Conservation (phyloP, 2,113 vertebrate species). For the Austrofundulus limnaeus region DNA sequence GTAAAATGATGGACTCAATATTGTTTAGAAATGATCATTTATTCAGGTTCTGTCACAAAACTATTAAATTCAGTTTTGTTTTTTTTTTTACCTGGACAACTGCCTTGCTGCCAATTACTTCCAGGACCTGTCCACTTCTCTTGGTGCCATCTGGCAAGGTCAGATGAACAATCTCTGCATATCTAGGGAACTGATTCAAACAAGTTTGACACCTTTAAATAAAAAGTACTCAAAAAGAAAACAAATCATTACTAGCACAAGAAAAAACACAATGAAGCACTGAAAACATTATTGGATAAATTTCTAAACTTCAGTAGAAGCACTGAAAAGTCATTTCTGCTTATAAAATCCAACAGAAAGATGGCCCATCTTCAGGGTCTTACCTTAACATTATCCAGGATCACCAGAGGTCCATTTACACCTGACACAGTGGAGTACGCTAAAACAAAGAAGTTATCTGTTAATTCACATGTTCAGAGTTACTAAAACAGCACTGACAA, state of each 20-base stretch:
- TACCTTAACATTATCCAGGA: constrained; percentile 85
- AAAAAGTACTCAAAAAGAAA: not conserved
- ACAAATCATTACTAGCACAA: not conserved
- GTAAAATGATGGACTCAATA: no score
- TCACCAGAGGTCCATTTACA: constrained; percentile 84
- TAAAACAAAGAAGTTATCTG: constrained; percentile 47
- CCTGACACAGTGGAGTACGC: constrained; percentile 84
- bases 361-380: constrained; percentile 16
- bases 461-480: not conserved
- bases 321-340: no score
- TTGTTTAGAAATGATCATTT: no score
- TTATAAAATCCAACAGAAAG: not conserved
- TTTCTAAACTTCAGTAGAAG: no score
- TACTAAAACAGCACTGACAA: not conserved
- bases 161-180: constrained; percentile 85
- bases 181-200: constrained; percentile 77
- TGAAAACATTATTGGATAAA: no score
- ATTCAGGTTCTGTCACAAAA: not conserved
- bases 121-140: constrained; percentile 83
- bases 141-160: constrained; percentile 82
- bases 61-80: not conserved
- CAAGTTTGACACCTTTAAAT: not conserved
- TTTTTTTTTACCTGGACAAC: constrained; percentile 83
- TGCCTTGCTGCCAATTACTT: constrained; percentile 83
- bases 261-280: no score